A percentile compares a stretch with the other conserved stretches of the same genome.
These are phyloP conservation scores for Menidia beryllina DNA, from an alignment of 2,113 vertebrate genomes.

Conservation along the genomic window DNA sequence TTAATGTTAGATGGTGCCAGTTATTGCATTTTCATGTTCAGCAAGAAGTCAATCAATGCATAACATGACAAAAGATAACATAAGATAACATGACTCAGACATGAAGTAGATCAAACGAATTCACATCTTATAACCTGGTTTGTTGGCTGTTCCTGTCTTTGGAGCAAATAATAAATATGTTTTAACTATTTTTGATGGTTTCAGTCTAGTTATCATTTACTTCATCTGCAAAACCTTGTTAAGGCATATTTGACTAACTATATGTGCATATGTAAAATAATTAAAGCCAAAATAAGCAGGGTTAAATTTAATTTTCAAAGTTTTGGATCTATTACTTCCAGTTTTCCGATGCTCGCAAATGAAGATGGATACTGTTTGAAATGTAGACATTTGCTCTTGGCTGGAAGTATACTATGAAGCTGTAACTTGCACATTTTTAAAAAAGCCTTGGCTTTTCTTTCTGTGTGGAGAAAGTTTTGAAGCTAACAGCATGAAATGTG, in stretches of 20 bases:
- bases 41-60: not conserved
- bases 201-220: not conserved
- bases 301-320: not conserved
- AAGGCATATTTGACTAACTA: not conserved
- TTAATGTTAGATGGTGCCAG: not conserved
- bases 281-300: not conserved
- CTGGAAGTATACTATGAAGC: slow-evolving; percentile 13
- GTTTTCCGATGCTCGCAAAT: not conserved
- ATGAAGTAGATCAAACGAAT: too few species aligned
- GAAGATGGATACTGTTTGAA: slow-evolving; percentile 12
- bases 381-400: slow-evolving; percentile 20
- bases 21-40: not conserved
- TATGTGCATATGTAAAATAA: slow-evolving; percentile 40
- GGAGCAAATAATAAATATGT: not conserved
- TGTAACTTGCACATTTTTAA: slow-evolving; percentile 15
- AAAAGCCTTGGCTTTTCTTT: slow-evolving; percentile 7
- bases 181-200: not conserved
- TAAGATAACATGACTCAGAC: too few species aligned
- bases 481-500: slow-evolving; percentile 25
- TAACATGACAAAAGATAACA: too few species aligned
- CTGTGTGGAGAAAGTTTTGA: not conserved
- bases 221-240: not conserved
- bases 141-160: not conserved
- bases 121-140: too few species aligned
- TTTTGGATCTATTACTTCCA: not conserved